phyloP scores from a whole-genome alignment of 1,140 invertebrate species.

The Drosophila sechellia region DNA sequence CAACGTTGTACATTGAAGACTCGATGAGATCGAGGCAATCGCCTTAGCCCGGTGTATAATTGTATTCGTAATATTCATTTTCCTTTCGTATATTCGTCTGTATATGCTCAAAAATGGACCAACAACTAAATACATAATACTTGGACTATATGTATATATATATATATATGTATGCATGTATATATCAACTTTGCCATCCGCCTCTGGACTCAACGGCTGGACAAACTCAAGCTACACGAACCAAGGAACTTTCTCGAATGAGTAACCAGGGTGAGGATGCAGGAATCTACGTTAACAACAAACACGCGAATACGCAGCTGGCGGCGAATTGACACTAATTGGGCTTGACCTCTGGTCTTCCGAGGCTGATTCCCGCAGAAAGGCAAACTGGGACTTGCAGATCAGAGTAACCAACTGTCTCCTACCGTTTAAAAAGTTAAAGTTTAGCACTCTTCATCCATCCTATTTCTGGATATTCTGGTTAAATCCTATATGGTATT shows the following conservation, averaged over 20 bases:
- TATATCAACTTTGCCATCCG: constrained; percentile 39
- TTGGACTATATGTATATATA: constrained; percentile 65
- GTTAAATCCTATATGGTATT: neutral
- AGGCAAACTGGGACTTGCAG: constrained; percentile 22
- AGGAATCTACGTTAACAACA: constrained; percentile 51
- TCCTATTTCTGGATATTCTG: neutral
- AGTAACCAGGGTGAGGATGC: constrained; percentile 35
- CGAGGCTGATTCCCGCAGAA: neutral
- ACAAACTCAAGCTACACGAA: constrained; percentile 61
- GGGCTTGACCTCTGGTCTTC: constrained; percentile 23
- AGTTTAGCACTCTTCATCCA: neutral
- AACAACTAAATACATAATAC: constrained; percentile 83
- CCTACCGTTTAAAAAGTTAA: too few relatives aligned
- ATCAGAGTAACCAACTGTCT: neutral
- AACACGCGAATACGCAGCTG: constrained; percentile 39
- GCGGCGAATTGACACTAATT: constrained; percentile 55
- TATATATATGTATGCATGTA: constrained; percentile 29
- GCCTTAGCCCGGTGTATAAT: constrained; percentile 25
- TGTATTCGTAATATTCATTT: constrained; percentile 36
- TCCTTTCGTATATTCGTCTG: constrained; percentile 57
- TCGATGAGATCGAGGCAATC: constrained; percentile 34
- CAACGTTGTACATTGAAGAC: constrained; percentile 52
- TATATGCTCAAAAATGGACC: constrained; percentile 74
- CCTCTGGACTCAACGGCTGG: constrained; percentile 65
- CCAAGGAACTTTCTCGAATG: constrained; percentile 61